Percentiles rank a stretch among this genome's conserved stretches.
Conservation (phyloP, 2,113 vertebrate species). For the Centropristis striata region DNA sequence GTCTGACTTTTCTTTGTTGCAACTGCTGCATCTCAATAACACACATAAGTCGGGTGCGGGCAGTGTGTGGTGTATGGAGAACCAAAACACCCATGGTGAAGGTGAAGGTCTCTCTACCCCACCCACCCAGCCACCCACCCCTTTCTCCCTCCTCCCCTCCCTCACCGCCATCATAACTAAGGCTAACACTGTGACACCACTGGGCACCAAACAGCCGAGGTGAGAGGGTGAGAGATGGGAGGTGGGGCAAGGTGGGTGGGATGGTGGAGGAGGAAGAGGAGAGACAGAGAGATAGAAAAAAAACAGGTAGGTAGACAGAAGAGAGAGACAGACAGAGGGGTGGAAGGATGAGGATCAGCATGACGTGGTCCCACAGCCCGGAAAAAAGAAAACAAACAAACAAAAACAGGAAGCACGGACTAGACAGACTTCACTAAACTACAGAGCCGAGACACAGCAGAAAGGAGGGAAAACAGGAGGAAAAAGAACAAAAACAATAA, state of each 20-base stretch:
- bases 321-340: constrained; percentile 27
- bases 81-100: constrained; percentile 63
- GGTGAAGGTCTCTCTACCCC: constrained; percentile 64
- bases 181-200: constrained; percentile 71
- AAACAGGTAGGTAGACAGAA: constrained; percentile 29
- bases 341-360: constrained; percentile 67
- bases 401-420: constrained; percentile 76
- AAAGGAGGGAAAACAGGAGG: constrained; percentile 61
- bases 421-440: constrained; percentile 80
- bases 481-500: constrained; percentile 85
- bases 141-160: constrained; percentile 67
- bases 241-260: constrained; percentile 54
- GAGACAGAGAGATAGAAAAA: constrained; percentile 53
- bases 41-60: constrained; percentile 48
- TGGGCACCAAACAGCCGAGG: constrained; percentile 82
- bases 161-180: constrained; percentile 42
- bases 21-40: constrained; percentile 27
- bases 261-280: constrained; percentile 59
- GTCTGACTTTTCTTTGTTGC: constrained; percentile 22
- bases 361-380: constrained; percentile 76
- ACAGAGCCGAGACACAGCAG: constrained; percentile 73
- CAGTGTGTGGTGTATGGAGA: constrained; percentile 62
- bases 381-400: constrained; percentile 72
- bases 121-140: constrained; percentile 45
- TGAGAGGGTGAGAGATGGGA: constrained; percentile 67